Percentiles rank a stretch among this genome's conserved stretches.
Evolutionary conservation across 1,140 invertebrate species (phyloP).

Genomic region (Drosophila subpulchrella): DNA sequence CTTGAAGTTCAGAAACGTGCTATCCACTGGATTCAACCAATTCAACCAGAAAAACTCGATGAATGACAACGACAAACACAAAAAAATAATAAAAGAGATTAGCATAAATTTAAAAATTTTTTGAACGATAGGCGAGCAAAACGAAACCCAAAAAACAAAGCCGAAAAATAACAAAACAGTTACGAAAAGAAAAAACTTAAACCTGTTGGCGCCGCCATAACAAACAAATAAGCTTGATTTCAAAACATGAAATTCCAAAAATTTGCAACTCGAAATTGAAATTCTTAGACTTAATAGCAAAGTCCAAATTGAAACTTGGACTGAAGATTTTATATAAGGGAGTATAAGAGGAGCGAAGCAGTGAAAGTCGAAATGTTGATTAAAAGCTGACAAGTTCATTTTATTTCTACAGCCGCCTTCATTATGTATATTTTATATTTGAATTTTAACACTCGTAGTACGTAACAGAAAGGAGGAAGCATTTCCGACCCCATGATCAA

Average conservation of each 20-base stretch:
- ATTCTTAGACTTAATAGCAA: constrained; percentile 49
- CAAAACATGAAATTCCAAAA: constrained; percentile 48
- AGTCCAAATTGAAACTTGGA: constrained; percentile 28
- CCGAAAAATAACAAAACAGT: constrained; percentile 14
- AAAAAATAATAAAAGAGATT: constrained; percentile 42
- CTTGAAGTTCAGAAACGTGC: constrained; percentile 35
- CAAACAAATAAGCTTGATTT: constrained; percentile 46
- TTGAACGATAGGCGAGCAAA: constrained; percentile 49
- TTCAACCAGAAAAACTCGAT: constrained; percentile 71
- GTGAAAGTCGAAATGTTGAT: constrained; percentile 17
- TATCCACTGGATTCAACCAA: constrained; percentile 8
- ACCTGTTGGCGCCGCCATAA: constrained; percentile 62
- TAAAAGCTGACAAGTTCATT: neutral
- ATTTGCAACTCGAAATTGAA: constrained; percentile 51
- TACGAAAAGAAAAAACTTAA: constrained; percentile 32
- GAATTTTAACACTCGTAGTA: no score
- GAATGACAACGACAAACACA: constrained; percentile 34
- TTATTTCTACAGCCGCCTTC: no score
- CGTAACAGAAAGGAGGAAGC: no score
- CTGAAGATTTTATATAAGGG: constrained; percentile 28
- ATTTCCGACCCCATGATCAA: no score
- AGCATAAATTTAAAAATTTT: constrained; percentile 64
- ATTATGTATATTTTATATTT: no score
- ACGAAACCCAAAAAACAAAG: constrained; percentile 20
- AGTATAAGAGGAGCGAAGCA: constrained; percentile 1